Evolutionary conservation across 2,113 vertebrate species (phyloP), one percentile per base, ranked within the genome.

Genomic region (Ctenodactylus gundi): DNA sequence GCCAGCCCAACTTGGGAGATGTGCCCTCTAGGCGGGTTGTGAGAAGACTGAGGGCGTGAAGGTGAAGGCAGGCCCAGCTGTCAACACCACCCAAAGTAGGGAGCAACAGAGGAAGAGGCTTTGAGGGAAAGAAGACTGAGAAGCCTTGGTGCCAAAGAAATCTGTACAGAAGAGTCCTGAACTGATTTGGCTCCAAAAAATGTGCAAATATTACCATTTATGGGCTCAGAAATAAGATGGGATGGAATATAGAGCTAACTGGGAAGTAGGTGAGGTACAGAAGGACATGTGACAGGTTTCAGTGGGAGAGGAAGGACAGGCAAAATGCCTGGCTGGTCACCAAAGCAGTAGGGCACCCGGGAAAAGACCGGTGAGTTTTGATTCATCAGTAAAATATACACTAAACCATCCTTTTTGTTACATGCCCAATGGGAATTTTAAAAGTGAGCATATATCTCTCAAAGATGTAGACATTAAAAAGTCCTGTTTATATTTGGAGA

Each of bases 71-170:
- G 58, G 73, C 21, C 31, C 73, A 67, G 83, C 21, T 75, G 6
- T 7, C 18, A n/a, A 20, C 3, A 31, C 53, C 36, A 3, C 29
- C 1, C 3, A 4, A 49, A 46, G 3, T 1, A 9, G 67, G 55
- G 27, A 53, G 15, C 27, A 34, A 6, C 14, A 34, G 67, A 31
- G 34, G 44, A 20, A 3, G 41, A 15, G 53, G 41, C n/a, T 86
- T 62, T 20, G 34, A n/a, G 13, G 7, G 23, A 60, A 76, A 9
- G n/a, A 29, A n/a, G 3, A 25, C 21, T 29, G 39, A 20, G 13
- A 44, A 4, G 5, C 12, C 36, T 80, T 18, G n/a, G 58, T 31
- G 21, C 8, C 21, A 5, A 29, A 70, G 60, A 58, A 72, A 29
- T 3, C 39, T 46, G 76, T 23, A 17, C 4, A 0, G 1, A 21